Base-by-base conservation (phyloP, 2,113 vertebrate genomes). In the Forbesichthys agassizii region DNA sequence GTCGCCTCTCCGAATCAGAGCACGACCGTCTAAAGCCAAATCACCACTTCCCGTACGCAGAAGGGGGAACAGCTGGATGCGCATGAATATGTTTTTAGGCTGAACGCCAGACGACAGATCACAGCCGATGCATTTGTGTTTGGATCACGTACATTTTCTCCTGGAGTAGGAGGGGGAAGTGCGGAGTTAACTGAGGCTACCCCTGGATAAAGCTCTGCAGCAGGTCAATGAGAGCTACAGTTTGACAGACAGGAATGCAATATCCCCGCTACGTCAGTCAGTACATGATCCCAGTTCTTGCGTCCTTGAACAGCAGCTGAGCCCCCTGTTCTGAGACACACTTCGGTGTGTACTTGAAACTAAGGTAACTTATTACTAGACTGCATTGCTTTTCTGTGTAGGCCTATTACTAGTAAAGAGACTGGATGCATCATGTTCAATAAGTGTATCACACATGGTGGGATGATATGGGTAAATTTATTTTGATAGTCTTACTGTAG, bases 231-330 rank as follows among this genome's bases (percentile, higher is more conserved):
- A 55, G 33, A 60, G 33, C 61, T 58, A 67, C 27, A 27, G 27
- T 27, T 27, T 27, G 65, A 42, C 74, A 75, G 75, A 56, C 62
- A 77, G 73, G 18, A 16, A 64, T 20, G 69, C 0, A n/a, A 66
- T 51, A 27, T 47, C 27, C 78, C 81, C 61, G 77, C 81, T 79
- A 79, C 47, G 74, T 76, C 82, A 72, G 86, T 85, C 80, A 75
- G 73, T 74, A 78, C 42, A 82, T 65, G 61, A 76, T 78, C 69
- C 75, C 84, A 58, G 77, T 79, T 78, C 75, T 54, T 78, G 66
- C 56, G 59, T 85, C 73, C 64, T 79, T 74, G 80, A 77, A 64
- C 81, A 73, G 56, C 68, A 18, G 64, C 68, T 56, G 61, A 77
- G 76, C 72, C 65, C 27, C 48, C 86, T 69, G 76, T 62, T 78